phyloP scores from a whole-genome alignment of 2,113 vertebrate genomes.

The Talpa occidentalis region DNA sequence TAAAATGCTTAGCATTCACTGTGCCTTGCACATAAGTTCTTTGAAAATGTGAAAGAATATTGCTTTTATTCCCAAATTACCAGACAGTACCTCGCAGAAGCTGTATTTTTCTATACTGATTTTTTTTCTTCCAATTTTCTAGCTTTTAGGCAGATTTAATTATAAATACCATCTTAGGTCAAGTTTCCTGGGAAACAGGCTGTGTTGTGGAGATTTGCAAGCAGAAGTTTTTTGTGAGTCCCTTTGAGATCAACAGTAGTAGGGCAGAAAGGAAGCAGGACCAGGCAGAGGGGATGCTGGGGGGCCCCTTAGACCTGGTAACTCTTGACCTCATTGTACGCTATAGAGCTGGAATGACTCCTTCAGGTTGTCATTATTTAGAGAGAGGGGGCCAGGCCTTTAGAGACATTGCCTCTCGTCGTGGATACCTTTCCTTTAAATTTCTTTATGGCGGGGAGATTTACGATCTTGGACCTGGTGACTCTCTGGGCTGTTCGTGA shows the following conservation, averaged over 20 bases:
- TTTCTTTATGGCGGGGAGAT: neutral
- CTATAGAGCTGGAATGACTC: neutral
- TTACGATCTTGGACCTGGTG: neutral
- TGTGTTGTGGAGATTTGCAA: neutral
- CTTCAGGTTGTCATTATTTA: neutral
- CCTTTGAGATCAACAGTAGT: no score
- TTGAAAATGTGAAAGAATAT: constrained; percentile 7
- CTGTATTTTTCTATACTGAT: neutral
- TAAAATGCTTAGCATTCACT: neutral
- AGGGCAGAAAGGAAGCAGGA: neutral
- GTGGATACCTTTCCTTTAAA: neutral
- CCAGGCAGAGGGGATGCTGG: neutral
- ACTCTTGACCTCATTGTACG: neutral
- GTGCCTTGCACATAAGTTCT: neutral
- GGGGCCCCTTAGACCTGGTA: no score
- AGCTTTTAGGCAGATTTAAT: neutral
- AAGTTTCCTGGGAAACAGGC: neutral
- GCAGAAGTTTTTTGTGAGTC: neutral
- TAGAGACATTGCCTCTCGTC: neutral
- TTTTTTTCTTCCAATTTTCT: neutral
- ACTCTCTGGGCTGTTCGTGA: neutral
- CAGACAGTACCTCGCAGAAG: neutral
- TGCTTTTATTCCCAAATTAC: neutral
- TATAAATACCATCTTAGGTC: neutral
- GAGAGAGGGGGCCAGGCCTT: neutral